phyloP scores from a whole-genome alignment of 2,888 invertebrate species.

The Megastigmus dorsalis region DNA sequence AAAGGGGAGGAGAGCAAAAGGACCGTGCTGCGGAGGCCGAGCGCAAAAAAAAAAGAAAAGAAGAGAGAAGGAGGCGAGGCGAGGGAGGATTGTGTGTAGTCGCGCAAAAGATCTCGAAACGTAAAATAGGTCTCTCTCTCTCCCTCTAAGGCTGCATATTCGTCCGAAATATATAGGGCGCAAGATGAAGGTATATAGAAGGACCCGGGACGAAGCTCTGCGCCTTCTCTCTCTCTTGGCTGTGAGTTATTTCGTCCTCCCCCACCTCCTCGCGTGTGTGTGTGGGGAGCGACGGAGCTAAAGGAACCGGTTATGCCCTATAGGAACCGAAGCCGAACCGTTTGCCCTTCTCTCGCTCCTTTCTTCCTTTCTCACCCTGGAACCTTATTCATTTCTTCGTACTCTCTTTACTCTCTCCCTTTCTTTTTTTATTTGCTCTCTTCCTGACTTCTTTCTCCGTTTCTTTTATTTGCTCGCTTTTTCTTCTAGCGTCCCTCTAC shows the following conservation, averaged over 20 bases:
- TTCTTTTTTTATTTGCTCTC: conserved; percentile 57
- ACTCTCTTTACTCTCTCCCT: conserved; percentile 48
- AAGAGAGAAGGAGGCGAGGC: background rate
- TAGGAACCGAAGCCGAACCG: conserved; percentile 45
- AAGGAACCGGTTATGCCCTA: conserved; percentile 58
- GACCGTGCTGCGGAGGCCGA: background rate
- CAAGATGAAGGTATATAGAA: conserved; percentile 57
- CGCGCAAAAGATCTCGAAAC: background rate
- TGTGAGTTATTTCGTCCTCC: conserved; percentile 58
- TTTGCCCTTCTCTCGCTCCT: conserved; percentile 24
- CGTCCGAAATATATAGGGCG: conserved; percentile 62
- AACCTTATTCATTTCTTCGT: too few relatives aligned
- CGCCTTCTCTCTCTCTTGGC: conserved; percentile 25
- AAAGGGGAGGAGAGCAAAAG: too few relatives aligned
- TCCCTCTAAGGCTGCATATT: conserved; percentile 17
- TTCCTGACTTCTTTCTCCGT: conserved; percentile 22
- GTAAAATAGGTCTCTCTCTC: conserved; percentile 55
- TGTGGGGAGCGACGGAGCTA: background rate
- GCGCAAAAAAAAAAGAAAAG: background rate
- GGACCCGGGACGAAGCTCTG: background rate
- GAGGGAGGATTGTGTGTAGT: conserved; percentile 4
- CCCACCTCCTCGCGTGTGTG: background rate
- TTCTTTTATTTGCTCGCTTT: conserved; percentile 37
- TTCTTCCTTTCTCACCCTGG: conserved; percentile 6
- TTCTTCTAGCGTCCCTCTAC: conserved; percentile 12